A percentile compares a stretch with the other conserved stretches of the same genome.
Evolutionary conservation across 1,140 invertebrate genomes (phyloP).

Genomic region (Caerostris extrusa): DNA sequence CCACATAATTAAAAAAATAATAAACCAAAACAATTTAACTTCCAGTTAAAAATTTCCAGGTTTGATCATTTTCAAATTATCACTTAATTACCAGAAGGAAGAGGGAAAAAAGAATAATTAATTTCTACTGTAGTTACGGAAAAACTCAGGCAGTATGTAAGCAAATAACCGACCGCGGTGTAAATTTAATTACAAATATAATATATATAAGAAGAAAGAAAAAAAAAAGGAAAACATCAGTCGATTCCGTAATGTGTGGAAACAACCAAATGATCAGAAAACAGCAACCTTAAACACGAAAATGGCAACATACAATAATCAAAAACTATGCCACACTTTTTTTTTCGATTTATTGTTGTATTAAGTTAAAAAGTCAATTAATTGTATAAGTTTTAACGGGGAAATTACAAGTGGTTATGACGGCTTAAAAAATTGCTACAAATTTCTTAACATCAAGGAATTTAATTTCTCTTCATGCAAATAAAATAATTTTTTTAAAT

Average conservation of each 20-base stretch:
- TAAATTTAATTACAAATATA: conserved; percentile 4
- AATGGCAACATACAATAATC: too few relatives aligned
- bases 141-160: not conserved
- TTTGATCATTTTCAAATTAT: not conserved
- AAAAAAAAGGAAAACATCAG: not conserved
- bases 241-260: conserved; percentile 21
- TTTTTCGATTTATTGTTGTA: too few relatives aligned
- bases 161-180: conserved; percentile 21
- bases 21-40: not conserved
- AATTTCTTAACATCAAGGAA: too few relatives aligned
- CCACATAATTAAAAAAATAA: not conserved
- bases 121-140: not conserved
- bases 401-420: too few relatives aligned
- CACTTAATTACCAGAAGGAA: conserved; percentile 14
- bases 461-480: too few relatives aligned
- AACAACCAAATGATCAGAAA: conserved; percentile 44
- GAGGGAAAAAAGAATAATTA: conserved; percentile 16
- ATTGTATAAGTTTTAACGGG: too few relatives aligned
- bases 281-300: conserved; percentile 46
- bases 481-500: too few relatives aligned
- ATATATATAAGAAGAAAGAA: too few relatives aligned
- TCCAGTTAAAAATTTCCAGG: not conserved
- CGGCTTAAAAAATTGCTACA: too few relatives aligned
- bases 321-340: too few relatives aligned
- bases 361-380: too few relatives aligned